These are phyloP conservation scores for Geodia barretti DNA, from an alignment of 37 sponge, comb jelly and placozoan species.

Conservation along the genomic window DNA sequence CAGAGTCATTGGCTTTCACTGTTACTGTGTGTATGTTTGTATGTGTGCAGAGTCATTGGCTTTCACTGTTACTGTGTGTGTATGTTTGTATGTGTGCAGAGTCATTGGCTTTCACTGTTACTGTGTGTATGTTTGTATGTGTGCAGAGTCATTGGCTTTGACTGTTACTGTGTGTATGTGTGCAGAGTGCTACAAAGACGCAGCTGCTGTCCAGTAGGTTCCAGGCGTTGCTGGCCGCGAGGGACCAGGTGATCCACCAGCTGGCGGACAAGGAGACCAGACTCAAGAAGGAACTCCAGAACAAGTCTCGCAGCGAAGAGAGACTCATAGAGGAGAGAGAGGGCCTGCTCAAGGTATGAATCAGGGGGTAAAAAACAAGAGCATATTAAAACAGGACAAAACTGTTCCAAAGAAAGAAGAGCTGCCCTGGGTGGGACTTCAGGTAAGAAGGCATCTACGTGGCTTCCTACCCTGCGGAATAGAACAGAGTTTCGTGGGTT, in stretches of 20 bases:
- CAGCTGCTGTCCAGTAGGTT: slow-evolving; percentile 26
- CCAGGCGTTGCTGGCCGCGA: slow-evolving; percentile 38
- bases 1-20: no score
- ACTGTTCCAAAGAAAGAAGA: background rate
- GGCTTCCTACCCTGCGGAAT: no score
- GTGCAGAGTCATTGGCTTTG: background rate
- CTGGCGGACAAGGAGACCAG: slow-evolving; percentile 31
- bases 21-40: no score
- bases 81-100: background rate
- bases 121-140: slow-evolving; percentile 7
- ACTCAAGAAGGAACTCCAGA: slow-evolving; percentile 31
- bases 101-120: background rate
- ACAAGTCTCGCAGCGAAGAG: slow-evolving; percentile 7
- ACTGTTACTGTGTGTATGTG: slow-evolving; percentile 3
- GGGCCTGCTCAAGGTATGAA: slow-evolving; percentile 20
- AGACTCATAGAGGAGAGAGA: slow-evolving; percentile 40
- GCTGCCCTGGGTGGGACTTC: background rate
- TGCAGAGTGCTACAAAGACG: slow-evolving; percentile 42
- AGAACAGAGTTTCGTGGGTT: no score
- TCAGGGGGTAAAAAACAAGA: background rate
- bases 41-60: no score
- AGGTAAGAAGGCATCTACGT: background rate
- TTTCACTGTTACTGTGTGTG: background rate
- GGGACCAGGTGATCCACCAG: slow-evolving; percentile 38
- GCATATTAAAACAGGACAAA: background rate